phyloP scores from a whole-genome alignment of 1,140 invertebrate species.

The Venturia canescens region DNA sequence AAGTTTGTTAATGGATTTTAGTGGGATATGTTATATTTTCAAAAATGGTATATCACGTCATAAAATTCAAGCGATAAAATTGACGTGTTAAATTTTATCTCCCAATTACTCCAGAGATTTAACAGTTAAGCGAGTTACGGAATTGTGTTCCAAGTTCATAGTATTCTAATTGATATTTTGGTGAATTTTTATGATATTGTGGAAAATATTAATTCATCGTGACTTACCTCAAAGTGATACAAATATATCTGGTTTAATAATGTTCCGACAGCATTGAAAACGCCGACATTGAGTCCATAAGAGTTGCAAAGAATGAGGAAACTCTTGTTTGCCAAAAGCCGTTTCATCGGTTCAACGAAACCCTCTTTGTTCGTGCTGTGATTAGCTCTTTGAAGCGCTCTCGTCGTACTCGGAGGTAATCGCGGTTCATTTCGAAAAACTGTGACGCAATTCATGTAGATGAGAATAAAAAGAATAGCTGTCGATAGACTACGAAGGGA shows the following conservation, averaged over 20 bases:
- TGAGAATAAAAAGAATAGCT: conserved; percentile 37
- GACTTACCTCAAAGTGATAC: conserved; percentile 79
- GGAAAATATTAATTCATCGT: not conserved
- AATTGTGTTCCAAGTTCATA: too few species aligned
- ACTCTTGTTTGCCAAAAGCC: conserved; percentile 78
- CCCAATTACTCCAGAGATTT: too few species aligned
- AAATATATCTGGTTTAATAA: conserved; percentile 82
- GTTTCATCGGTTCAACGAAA: conserved; percentile 66
- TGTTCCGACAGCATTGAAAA: conserved; percentile 83
- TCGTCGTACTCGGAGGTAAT: conserved; percentile 79
- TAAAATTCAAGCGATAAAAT: too few species aligned
- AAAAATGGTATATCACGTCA: too few species aligned
- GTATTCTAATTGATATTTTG: not conserved
- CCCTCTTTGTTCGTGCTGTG: conserved; percentile 50
- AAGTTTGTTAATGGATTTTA: too few species aligned
- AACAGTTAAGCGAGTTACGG: too few species aligned
- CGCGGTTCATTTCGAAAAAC: conserved; percentile 81
- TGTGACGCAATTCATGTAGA: conserved; percentile 61
- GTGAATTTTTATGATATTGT: not conserved
- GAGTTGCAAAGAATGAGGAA: conserved; percentile 81
- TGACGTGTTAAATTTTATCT: too few species aligned
- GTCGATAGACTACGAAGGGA: not conserved
- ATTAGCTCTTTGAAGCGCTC: conserved; percentile 70
- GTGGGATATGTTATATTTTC: too few species aligned
- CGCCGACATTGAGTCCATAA: conserved; percentile 85